Conservation (phyloP, 2,797 vertebrate species). For the Argyrosomus regius region DNA sequence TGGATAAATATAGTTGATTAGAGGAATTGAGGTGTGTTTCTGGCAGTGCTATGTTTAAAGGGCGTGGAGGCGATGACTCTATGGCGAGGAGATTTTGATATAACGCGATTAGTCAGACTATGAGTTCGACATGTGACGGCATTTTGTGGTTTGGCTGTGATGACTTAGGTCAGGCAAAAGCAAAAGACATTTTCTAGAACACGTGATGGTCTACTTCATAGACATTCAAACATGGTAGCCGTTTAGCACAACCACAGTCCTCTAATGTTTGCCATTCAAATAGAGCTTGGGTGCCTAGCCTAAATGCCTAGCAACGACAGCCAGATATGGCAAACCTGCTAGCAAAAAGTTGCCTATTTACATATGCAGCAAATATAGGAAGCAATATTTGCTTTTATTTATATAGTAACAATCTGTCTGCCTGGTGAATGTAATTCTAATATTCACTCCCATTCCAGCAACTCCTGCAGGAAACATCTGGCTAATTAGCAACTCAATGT, state of each 20-base stretch:
- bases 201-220: neutral
- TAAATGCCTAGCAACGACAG: neutral
- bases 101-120: slow-evolving; percentile 27
- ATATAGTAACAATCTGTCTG: neutral
- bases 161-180: neutral
- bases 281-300: too few species aligned
- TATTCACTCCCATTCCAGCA: neutral
- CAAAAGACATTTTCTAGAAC: neutral
- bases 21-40: slow-evolving; percentile 48
- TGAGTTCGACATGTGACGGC: slow-evolving; percentile 1
- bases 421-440: neutral
- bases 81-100: slow-evolving; percentile 46
- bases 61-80: slow-evolving; percentile 54
- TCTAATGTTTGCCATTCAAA: neutral
- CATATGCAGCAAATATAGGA: too few species aligned
- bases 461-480: neutral
- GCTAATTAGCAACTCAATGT: neutral
- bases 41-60: slow-evolving; percentile 3
- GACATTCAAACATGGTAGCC: neutral
- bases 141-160: slow-evolving; percentile 24
- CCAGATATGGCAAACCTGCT: too few species aligned
- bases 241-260: neutral
- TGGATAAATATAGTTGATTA: neutral
- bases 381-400: neutral
- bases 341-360: neutral